These are phyloP conservation scores for Didymodactylos carnosus DNA, from an alignment of 2,888 invertebrate genomes.

Conservation along the genomic window DNA sequence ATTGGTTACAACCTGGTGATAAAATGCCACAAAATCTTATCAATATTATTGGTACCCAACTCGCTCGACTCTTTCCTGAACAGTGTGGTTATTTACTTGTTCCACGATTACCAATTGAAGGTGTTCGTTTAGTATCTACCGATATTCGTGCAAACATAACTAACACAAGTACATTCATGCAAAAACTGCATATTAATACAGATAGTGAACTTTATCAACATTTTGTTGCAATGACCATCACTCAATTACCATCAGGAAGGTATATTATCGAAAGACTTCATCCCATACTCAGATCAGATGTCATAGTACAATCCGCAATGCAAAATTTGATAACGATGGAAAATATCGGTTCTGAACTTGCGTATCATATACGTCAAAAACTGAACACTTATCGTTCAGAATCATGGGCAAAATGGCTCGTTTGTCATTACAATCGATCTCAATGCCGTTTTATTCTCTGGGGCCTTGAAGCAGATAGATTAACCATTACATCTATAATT, in stretches of 20 bases:
- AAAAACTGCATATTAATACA: not conserved
- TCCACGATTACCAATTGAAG: not conserved
- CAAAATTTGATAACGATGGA: not conserved
- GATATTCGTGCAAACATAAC: not conserved
- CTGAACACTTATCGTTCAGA: not conserved
- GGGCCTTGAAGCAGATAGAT: not conserved
- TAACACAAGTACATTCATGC: not conserved
- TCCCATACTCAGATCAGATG: not conserved
- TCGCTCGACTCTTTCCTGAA: not conserved
- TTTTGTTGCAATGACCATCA: not conserved
- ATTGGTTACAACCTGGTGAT: not conserved
- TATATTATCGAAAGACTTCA: not conserved
- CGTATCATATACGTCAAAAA: not conserved
- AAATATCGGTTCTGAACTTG: not conserved
- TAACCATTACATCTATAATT: not conserved
- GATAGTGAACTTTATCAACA: not conserved
- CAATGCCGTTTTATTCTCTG: not conserved
- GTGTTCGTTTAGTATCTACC: not conserved
- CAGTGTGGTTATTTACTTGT: not conserved
- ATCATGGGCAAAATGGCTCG: not conserved
- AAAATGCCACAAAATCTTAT: not conserved
- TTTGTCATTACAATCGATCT: not conserved
- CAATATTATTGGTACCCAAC: not conserved
- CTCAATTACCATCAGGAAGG: not conserved
- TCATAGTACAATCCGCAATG: not conserved